Percentiles rank a stretch among this genome's conserved stretches.
These are phyloP conservation scores for Schlechtendalia chinensis DNA, from an alignment of 1,140 invertebrate genomes.

Conservation along the genomic window DNA sequence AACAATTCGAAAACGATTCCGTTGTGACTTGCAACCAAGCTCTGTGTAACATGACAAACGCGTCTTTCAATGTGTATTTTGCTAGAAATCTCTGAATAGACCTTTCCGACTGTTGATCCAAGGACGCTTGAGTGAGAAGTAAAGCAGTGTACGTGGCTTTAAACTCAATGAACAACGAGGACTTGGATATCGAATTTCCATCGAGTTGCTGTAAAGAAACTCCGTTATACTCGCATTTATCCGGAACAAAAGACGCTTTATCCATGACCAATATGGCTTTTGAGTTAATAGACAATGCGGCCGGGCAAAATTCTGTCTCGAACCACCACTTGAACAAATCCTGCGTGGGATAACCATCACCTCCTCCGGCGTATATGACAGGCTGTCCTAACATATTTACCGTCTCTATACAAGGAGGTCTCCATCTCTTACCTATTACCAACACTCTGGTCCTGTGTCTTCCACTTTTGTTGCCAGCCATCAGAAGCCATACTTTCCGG, in stretches of 20 bases:
- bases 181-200: slow-evolving; percentile 10
- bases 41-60: slow-evolving; percentile 59
- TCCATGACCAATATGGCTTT: slow-evolving; percentile 58
- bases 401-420: slow-evolving; percentile 58
- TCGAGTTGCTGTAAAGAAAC: slow-evolving; percentile 18
- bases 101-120: slow-evolving; percentile 52
- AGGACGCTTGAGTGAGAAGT: slow-evolving; percentile 54
- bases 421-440: slow-evolving; percentile 59
- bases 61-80: slow-evolving; percentile 59
- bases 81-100: slow-evolving; percentile 55
- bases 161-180: slow-evolving; percentile 52
- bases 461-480: slow-evolving; percentile 59
- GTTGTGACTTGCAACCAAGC: slow-evolving; percentile 59
- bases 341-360: slow-evolving; percentile 58
- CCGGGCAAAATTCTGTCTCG: slow-evolving; percentile 59
- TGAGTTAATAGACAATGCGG: slow-evolving; percentile 59
- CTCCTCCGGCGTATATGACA: slow-evolving; percentile 61
- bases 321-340: slow-evolving; percentile 63
- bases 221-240: slow-evolving; percentile 13
- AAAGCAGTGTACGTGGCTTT: slow-evolving; percentile 57
- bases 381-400: slow-evolving; percentile 63
- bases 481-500: slow-evolving; percentile 59
- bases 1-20: slow-evolving; percentile 58
- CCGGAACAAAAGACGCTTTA: slow-evolving; percentile 55
- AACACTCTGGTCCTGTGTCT: slow-evolving; percentile 59